Evolutionary conservation across 2,113 vertebrate genomes (phyloP).

Genomic region (Pontoporia blainvillei): DNA sequence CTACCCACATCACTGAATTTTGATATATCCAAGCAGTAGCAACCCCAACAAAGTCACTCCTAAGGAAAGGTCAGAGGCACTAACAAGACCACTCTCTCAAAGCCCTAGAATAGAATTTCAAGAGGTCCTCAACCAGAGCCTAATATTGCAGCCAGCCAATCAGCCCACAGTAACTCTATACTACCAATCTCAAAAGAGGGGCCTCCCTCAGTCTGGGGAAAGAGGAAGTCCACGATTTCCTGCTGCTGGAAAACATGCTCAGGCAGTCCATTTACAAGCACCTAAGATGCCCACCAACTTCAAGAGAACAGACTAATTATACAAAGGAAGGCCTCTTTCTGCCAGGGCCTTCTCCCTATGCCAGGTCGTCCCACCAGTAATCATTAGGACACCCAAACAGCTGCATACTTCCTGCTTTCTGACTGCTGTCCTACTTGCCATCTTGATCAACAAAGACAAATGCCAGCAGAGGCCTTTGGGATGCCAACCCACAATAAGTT

Average conservation of each 20-base stretch:
- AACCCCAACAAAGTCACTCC: background rate
- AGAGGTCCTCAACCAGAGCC: background rate
- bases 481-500: constrained; percentile 94
- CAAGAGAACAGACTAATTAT: background rate
- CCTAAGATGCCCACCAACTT: background rate
- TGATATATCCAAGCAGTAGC: background rate
- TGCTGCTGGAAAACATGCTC: background rate
- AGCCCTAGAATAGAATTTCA: background rate
- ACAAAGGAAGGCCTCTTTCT: background rate
- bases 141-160: background rate
- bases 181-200: background rate
- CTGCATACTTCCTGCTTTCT: constrained; percentile 89
- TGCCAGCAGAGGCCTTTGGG: constrained; percentile 87
- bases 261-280: background rate
- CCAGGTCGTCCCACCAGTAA: constrained; percentile 77
- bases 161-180: background rate
- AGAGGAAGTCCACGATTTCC: background rate
- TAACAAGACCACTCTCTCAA: background rate
- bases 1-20: background rate
- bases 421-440: constrained; percentile 89
- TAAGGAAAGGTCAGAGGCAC: background rate
- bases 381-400: constrained; percentile 91
- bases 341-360: background rate
- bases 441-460: constrained; percentile 92
- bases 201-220: background rate